Evolutionary conservation across 2,888 invertebrate genomes (phyloP), one percentile per base, ranked within the genome.

Genomic region (Chrysomela aeneicollis): DNA sequence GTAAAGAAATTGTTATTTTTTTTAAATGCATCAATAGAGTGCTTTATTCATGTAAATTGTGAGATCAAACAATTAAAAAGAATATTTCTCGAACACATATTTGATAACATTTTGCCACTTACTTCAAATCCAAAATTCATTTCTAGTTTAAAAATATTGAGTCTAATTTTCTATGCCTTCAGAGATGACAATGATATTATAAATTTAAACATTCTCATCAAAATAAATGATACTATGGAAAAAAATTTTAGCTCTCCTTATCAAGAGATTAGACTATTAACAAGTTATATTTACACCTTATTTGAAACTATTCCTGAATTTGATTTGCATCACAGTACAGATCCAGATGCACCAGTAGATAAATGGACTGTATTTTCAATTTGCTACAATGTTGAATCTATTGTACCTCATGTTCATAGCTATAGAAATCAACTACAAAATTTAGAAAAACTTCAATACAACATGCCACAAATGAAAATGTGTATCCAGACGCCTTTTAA

Each of bases 371-470:
- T 93, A 1, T 93, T 94, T 75, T 84, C 85, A 18, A 84, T 89
- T 60, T 92, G 92, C 69, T 88, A 87, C 72, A 82, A 87, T 58
- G 89, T 92, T 0, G 95, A 96, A 82, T 86, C 85, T 19, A 88
- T 90, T 49, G 85, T 87, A 17, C 86, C 90, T 0, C 89, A 89
- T 5, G 88, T 97, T 2, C 89, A 92, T 71, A 91, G 90, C 22
- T 96, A 95, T 78, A 86, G 97, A 66, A 88, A 92, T 42, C 92
- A 93, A 79, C 80, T 96, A 37, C 85, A 91, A 63, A 83, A 88
- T 60, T 81, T 97, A 19, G 91, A 92, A 74, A 90, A 91, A 76
- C 84, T 97, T 69, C 86, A 89, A 1, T 89, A 87, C 64, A 87
- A 88, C 51, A 86, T 88, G 17, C 85, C 86, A 71, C 85, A 86